Conservation (phyloP, 2,113 vertebrate genomes). For the Menidia beryllina region DNA sequence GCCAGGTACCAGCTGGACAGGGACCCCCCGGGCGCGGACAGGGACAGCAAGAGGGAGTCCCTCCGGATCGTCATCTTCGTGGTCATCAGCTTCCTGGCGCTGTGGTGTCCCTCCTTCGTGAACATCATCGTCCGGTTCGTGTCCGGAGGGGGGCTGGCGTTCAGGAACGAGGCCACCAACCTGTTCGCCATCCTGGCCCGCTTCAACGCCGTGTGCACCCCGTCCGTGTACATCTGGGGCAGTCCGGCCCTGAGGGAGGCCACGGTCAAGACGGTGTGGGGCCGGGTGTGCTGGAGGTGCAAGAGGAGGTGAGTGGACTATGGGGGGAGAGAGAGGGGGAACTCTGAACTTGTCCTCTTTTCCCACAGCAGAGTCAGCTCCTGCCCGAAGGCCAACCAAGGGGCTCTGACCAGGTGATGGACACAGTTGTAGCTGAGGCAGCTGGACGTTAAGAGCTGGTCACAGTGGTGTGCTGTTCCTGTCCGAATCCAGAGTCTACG, state of each 20-base stretch:
- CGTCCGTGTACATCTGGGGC: constrained; percentile 75
- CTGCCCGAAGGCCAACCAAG: neutral
- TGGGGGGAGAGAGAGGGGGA: no score
- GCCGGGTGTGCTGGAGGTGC: constrained; percentile 55
- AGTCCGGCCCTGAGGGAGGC: constrained; percentile 73
- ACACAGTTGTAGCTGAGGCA: no score
- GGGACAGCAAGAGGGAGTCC: constrained; percentile 74
- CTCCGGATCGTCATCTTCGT: constrained; percentile 76
- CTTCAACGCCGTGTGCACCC: constrained; percentile 71
- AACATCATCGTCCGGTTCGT: constrained; percentile 68
- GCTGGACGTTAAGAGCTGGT: no score
- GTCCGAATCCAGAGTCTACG: no score
- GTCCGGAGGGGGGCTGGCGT: constrained; percentile 40
- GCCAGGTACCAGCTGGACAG: constrained; percentile 70
- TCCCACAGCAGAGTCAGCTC: neutral
- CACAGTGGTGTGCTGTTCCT: no score
- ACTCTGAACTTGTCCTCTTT: no score
- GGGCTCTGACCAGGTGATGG: no score
- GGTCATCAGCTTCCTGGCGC: constrained; percentile 69
- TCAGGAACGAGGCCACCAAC: constrained; percentile 76
- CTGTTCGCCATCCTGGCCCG: constrained; percentile 75
- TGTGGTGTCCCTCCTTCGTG: constrained; percentile 79
- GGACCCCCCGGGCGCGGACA: constrained; percentile 69
- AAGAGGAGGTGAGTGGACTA: constrained; percentile 39
- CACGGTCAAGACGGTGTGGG: constrained; percentile 55